Percentiles rank a stretch among this genome's conserved stretches.
Conservation (phyloP, 2,888 invertebrate genomes). For the Athalia circularis region DNA sequence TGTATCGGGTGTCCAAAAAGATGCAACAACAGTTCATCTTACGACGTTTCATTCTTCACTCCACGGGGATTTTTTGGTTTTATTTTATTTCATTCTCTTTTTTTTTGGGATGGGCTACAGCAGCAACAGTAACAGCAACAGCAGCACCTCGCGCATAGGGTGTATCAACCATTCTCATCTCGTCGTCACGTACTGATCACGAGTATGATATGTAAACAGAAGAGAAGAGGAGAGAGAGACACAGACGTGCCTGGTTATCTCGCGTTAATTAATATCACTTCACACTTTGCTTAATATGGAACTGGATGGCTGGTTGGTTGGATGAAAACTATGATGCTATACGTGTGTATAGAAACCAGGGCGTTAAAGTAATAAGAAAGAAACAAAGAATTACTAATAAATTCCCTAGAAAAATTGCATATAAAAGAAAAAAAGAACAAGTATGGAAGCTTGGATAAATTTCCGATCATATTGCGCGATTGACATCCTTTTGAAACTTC, state of each 20-base stretch:
- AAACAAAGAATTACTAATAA: no score
- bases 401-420: no score
- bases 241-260: not conserved
- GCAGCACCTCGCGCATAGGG: not conserved
- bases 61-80: no score
- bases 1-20: constrained; percentile 54
- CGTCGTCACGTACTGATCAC: constrained; percentile 8
- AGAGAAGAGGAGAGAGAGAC: constrained; percentile 1
- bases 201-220: not conserved
- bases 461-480: no score
- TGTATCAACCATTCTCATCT: constrained; percentile 33
- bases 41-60: no score
- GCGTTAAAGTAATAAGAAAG: no score
- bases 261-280: constrained; percentile 40
- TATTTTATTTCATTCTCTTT: not conserved
- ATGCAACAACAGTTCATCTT: not conserved
- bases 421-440: not conserved
- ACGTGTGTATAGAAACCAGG: no score
- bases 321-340: no score
- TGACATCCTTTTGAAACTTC: not conserved
- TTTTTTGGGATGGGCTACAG: not conserved
- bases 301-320: not conserved
- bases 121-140: not conserved
- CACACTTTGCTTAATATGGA: constrained; percentile 23
- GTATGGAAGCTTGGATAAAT: not conserved